Base-by-base conservation (phyloP, 2,888 invertebrate genomes). In the Trichacis sp. region DNA sequence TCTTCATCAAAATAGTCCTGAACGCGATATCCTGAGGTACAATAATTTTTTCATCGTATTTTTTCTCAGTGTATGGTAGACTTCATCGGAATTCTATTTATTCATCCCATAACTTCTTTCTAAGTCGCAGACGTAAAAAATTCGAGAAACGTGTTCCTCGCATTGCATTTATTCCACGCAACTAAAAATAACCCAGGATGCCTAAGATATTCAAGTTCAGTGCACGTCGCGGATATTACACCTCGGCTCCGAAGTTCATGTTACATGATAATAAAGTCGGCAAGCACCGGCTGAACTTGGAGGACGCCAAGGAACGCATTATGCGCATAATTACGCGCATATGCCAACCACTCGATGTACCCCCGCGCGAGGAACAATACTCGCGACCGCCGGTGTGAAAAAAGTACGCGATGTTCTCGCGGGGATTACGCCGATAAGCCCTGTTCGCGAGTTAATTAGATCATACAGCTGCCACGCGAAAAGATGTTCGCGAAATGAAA, bases 381-480 rank as follows among this genome's bases (percentile, higher is more conserved):
- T 48, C 53, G 43, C 18, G 43, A 2, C 11, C 19, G 42, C 50
- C 46, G 50, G 52, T 33, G 42, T 53, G 24, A 40, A 33, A 46
- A 55, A 59, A 55, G n/a, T 48, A 55, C 48, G 48, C 48, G 18
- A 55, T 56, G 64, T 66, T 72, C 67, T 53, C 64, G 62, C 53
- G 63, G 52, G 46, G 63, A 73, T 73, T 74, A 73, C 69, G 69
- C 67, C 64, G 70, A 72, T 60, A 55, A 68, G 67, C 70, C 60
- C 56, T 58, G 56, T 63, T 55, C 65, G 70, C 67, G 65, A 69
- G 65, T 72, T 73, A 75, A 77, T 76, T 74, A 73, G 70, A 69
- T 71, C 70, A 64, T 69, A 51, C 64, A 65, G 56, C 52, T 30
- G 38, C 47, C 56, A 62, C n/a, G 48, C 48, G 60, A 19, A 17